Evolutionary conservation across 2,797 vertebrate species (phyloP).

Genomic region (Kryptopterus vitreolus): DNA sequence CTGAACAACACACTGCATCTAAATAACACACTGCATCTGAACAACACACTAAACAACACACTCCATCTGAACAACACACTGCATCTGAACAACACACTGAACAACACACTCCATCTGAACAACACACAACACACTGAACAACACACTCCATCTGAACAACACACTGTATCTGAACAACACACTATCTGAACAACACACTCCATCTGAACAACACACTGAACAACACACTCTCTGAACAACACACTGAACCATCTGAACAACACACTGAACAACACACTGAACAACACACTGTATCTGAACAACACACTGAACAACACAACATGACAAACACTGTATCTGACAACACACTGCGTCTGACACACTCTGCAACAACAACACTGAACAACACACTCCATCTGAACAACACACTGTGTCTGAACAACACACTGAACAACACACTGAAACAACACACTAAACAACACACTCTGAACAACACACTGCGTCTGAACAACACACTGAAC

Average conservation of each 20-base stretch:
- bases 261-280: too few species aligned
- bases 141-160: background rate
- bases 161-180: background rate
- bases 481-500: too few species aligned
- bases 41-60: background rate
- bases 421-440: too few species aligned
- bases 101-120: slow-evolving; percentile 32
- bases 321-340: background rate
- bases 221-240: slow-evolving; percentile 67
- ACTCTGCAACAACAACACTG: background rate
- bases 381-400: background rate
- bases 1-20: slow-evolving; percentile 63
- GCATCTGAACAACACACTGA: background rate
- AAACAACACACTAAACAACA: background rate
- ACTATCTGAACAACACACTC: background rate
- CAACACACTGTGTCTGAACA: background rate
- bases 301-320: background rate
- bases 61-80: background rate
- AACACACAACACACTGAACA: slow-evolving; percentile 67
- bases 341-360: background rate
- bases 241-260: slow-evolving; percentile 69
- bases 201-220: slow-evolving; percentile 38
- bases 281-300: background rate
- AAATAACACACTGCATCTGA: background rate
- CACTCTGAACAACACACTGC: background rate